Evolutionary conservation across 2,113 vertebrate genomes (phyloP), one percentile per base, ranked within the genome.

Genomic region (Triplophysa siluroides): DNA sequence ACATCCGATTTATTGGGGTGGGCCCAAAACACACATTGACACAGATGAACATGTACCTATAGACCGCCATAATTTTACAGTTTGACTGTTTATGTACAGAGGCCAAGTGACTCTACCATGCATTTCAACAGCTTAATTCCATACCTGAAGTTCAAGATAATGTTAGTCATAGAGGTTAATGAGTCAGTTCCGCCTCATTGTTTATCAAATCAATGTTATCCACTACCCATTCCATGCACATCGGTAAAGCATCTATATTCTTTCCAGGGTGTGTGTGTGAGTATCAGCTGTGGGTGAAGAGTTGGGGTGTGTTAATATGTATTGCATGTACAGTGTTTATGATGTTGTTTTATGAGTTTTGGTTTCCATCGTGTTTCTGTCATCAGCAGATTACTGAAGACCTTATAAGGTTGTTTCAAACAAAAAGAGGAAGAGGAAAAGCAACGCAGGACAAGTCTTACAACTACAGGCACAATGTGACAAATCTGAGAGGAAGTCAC

Each of bases 341-440:
- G 23, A 26, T 63, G 19, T 13, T 63, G 52, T 41, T 54, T 33
- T 33, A 71, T 64, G 9, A 47, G 58, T 76, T 76, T 52, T 50
- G 23, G 45, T 26, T 54, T 54, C 24, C 23, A 24, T 23, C 19
- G 26, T 47, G 58, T 74, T 61, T 83, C 16, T 77, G 21, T 65
- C 58, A 71, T 67, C 52, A 76, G 61, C 74, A 38, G 38, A 80
- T 76, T 23, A 24, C 47, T 19, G 23, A 65, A 71, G 66, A 29
- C 83, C 79, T 77, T 83, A 88, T 84, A 87, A 75, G 76, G 65
- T 65, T 54, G 62, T 78, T 54, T 69, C 62, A 80, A 69, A 54
- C 26, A 67, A 73, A 77, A 73, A 67, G 78, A 58, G 71, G 67
- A 54, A 62, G 38, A 65, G 66, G 78, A 74, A 29, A 63, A 81